Base-by-base conservation (phyloP, 2,888 invertebrate genomes). In the Rapana venosa region DNA sequence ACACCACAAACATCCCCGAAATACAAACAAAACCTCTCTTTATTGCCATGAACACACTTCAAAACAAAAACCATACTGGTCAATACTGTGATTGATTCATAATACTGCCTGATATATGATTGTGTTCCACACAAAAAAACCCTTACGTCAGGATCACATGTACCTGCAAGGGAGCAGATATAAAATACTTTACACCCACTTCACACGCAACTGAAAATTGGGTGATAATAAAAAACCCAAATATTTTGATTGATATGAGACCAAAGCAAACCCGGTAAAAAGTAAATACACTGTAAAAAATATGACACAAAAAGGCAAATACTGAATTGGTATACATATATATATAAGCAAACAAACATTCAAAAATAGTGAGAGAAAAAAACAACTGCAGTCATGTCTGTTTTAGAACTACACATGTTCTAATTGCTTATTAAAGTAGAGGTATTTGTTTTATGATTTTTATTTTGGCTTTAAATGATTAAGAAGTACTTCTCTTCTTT, bases 31-130 rank as follows among this genome's bases (percentile, higher is more conserved):
- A 66, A 56, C 15, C 66, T 66, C 66, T 35, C 66, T 86, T 86
- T 86, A 86, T 86, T 86, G 66, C 86, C 58, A 35, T 86, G 86
- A 86, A 86, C 61, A 86, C 86, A 66, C 86, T 30, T 35, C 58
- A 86, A 86, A 66, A 26, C 30, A 86, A 86, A 79, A 86, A 66
- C 86, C 35, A 85, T 85, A 85, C 85, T 58, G 6, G 30, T 30
- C 36, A 56, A 66, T 66, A 86, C 86, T 66, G 86, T 85, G 47
- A 32, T 85, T 85, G 26, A 22, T 26, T 66, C 32, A 22, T 86
- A 86, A 86, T 86, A 86, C 86, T 86, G 86, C 66, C 66, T 35
- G 35, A 86, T 47, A 83, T 47, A 83, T 79, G 77, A 83, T 83
- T 83, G n/a, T 83, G 47, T 74, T 32, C 26, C 77, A 79, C 32